Base-by-base conservation (phyloP, 2,888 invertebrate species). In the Tiliacea aurago region DNA sequence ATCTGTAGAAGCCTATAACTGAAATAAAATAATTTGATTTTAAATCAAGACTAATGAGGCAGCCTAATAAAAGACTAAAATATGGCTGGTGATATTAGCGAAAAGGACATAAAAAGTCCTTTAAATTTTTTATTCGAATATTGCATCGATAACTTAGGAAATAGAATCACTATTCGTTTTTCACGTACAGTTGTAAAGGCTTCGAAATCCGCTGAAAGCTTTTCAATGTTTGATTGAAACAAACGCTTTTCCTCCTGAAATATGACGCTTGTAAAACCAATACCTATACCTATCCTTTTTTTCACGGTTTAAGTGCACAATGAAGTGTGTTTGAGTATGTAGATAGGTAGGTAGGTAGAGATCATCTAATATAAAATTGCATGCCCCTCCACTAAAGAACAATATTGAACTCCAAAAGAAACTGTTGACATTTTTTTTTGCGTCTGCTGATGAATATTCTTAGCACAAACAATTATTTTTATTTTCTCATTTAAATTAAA, bases 211-310 rank as follows among this genome's bases (percentile, higher is more conserved):
- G 84, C 84, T 93, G 90, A 93, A 92, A 93, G 94, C 93, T 87
- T 93, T 93, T 88, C 91, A 89, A 86, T 94, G 93, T 94, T 90
- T 89, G 85, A 89, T 87, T 89, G 86, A 84, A 90, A 88, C 84
- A 88, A 87, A 85, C 77, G 79, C 74, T 81, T 86, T 84, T 78
- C 78, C 75, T 76, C 43, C 66, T 73, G 81, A 89, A 89, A 89
- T 84, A 78, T 79, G 79, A 85, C 71, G 77, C 33, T 51, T 75
- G 69, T 74, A 70, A 66, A 78, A 74, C 47, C 65, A 73, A 70
- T 72, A n/a, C n/a, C n/a, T n/a, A 58, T 43, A 28, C 18, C 56
- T 33, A 43, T 37, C 33, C 4, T 62, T 76, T 76, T 83, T 65
- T 76, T n/a, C 10, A 15, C 20, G 18, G 6, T 37, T 56, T 43